These are phyloP conservation scores for Palythoa heliodiscus DNA, from an alignment of 92 coral and sea anemone genomes.

Conservation along the genomic window DNA sequence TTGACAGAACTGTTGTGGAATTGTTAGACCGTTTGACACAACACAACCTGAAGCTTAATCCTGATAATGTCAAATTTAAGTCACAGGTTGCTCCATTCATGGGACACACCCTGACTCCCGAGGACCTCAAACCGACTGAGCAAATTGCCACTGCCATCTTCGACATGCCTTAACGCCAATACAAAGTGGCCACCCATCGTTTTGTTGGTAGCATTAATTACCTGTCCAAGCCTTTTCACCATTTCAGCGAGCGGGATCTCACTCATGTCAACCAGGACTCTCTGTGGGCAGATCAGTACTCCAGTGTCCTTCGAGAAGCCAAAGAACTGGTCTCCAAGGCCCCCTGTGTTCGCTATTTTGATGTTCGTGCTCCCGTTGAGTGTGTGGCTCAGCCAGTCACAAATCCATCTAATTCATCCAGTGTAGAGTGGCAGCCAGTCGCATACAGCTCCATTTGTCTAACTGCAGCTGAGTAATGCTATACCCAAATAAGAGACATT, in stretches of 20 bases:
- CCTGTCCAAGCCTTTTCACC: not conserved
- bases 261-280: not conserved
- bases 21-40: no score
- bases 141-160: no score
- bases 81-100: no score
- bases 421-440: not conserved
- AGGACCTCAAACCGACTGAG: no score
- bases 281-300: not conserved
- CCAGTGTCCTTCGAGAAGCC: not conserved
- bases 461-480: not conserved
- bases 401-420: not conserved
- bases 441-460: not conserved
- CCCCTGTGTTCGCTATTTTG: not conserved
- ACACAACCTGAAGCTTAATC: no score
- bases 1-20: no score
- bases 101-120: no score
- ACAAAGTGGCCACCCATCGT: not conserved
- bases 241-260: not conserved
- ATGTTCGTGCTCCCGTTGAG: not conserved
- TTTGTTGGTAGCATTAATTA: not conserved
- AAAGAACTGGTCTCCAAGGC: slow-evolving; percentile 28
- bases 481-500: no score
- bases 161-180: no score
- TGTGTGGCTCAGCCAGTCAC: not conserved
- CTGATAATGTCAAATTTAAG: no score